Evolutionary conservation across 2,888 invertebrate genomes (phyloP).

Genomic region (Thyatira batis): DNA sequence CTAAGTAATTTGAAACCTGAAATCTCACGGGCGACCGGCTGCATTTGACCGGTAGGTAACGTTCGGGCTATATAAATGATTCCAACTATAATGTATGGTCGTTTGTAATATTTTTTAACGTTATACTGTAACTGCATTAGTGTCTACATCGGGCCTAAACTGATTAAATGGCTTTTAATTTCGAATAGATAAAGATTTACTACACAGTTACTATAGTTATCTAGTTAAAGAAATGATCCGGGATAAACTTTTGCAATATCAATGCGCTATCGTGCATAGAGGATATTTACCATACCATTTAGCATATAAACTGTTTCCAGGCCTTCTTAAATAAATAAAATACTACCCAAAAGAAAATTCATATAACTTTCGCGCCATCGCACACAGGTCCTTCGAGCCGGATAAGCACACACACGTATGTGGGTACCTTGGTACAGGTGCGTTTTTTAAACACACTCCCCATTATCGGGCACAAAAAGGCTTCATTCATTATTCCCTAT

Average conservation of each 20-base stretch:
- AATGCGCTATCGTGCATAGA: too few relatives aligned
- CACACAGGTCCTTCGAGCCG: neutral
- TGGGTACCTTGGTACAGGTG: neutral
- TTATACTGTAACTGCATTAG: neutral
- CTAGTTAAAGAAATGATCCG: too few relatives aligned
- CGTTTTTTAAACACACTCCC: conserved; percentile 10
- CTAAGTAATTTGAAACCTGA: conserved; percentile 30
- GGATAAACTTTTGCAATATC: too few relatives aligned
- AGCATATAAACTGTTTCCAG: too few relatives aligned
- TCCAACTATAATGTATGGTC: neutral
- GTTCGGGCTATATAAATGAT: conserved; percentile 2
- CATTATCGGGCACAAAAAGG: conserved; percentile 54
- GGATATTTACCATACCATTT: too few relatives aligned
- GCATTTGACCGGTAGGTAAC: conserved; percentile 16
- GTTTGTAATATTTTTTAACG: too few relatives aligned
- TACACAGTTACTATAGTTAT: too few relatives aligned
- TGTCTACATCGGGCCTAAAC: too few relatives aligned
- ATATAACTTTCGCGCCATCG: neutral
- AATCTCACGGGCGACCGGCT: conserved; percentile 29
- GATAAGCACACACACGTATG: neutral
- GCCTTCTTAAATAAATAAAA: too few relatives aligned
- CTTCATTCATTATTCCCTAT: conserved; percentile 58
- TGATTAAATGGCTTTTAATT: too few relatives aligned
- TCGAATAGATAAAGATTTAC: too few relatives aligned
- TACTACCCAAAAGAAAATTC: neutral